A percentile compares a stretch with the other conserved stretches of the same genome.
These are phyloP conservation scores for Stenurella melanura DNA, from an alignment of 2,888 invertebrate species.

Conservation along the genomic window DNA sequence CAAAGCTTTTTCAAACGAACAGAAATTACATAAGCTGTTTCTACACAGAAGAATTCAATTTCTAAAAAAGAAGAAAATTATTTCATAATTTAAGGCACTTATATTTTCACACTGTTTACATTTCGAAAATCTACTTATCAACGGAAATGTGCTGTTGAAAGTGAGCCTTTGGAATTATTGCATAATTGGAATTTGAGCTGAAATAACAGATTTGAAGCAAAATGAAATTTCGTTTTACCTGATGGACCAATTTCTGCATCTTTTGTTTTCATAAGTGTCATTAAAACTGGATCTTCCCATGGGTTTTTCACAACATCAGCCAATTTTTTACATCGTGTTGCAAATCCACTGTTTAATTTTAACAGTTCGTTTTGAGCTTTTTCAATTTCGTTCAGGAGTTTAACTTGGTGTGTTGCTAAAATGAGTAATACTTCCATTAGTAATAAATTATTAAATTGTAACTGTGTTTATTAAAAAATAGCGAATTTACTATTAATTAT, in stretches of 20 bases:
- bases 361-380: slow-evolving; percentile 66
- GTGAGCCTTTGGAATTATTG: too few species aligned
- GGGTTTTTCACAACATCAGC: slow-evolving; percentile 70
- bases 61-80: slow-evolving; percentile 65
- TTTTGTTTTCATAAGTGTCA: slow-evolving; percentile 65
- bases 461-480: too few species aligned
- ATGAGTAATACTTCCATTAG: slow-evolving; percentile 17
- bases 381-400: slow-evolving; percentile 63
- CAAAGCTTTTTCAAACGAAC: slow-evolving; percentile 78
- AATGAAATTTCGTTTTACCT: slow-evolving; percentile 59
- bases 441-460: neutral
- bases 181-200: too few species aligned
- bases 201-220: neutral
- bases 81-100: too few species aligned
- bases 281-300: slow-evolving; percentile 69
- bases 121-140: neutral
- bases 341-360: slow-evolving; percentile 66
- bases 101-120: neutral
- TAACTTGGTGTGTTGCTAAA: slow-evolving; percentile 53
- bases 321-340: slow-evolving; percentile 68
- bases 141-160: neutral
- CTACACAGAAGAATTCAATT: slow-evolving; percentile 76
- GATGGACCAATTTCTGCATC: slow-evolving; percentile 67
- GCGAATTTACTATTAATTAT: too few species aligned
- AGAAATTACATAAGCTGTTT: slow-evolving; percentile 77